Base-by-base conservation (phyloP, 1,140 invertebrate species). In the Platyscapa corneri region DNA sequence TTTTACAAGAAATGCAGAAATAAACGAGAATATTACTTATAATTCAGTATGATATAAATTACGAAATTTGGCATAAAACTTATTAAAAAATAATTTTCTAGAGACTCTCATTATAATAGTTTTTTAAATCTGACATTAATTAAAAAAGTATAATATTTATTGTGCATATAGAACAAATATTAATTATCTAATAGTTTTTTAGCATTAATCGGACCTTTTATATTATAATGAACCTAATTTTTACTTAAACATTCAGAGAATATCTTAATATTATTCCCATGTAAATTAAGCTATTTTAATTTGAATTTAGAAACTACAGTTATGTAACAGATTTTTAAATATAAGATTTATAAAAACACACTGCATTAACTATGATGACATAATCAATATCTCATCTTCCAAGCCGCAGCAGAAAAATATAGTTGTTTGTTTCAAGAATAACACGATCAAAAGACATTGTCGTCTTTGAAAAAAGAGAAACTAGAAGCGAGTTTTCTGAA, bases 401-500 rank as follows among this genome's bases (percentile, higher is more conserved):
- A 49, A 60, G 3, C 37, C 49, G 7, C 67, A 37, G 42, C 3
- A n/a, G 42, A 16, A 72, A 3, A 34, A 3, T 30, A 39, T 10
- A 76, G 72, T 42, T 53, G 83, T 64, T 79, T 49, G 37, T 56
- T 74, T 79, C 20, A 49, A 53, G 32, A 79, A 84, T 78, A 77
- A 84, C 32, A 30, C 83, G 83, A 84, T 84, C 83, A 84, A 84
- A n/a, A 84, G 64, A 42, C 70, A 37, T 67, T 27, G 56, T 60
- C 32, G 67, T 18, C 2, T 32, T 39, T 39, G 3, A 56, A 46
- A 80, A 74, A 74, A 64, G 23, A n/a, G 39, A 79, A 60, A 72
- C n/a, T 27, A 65, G 27, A 72, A 79, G 20, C 37, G 56, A n/a
- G 60, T 83, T 32, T 7, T 53, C 53, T 37, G 64, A 53, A 30